Percentiles rank a stretch among this genome's conserved stretches.
These are phyloP conservation scores for Eupithecia centaureata DNA, from an alignment of 2,888 invertebrate species.

Conservation along the genomic window DNA sequence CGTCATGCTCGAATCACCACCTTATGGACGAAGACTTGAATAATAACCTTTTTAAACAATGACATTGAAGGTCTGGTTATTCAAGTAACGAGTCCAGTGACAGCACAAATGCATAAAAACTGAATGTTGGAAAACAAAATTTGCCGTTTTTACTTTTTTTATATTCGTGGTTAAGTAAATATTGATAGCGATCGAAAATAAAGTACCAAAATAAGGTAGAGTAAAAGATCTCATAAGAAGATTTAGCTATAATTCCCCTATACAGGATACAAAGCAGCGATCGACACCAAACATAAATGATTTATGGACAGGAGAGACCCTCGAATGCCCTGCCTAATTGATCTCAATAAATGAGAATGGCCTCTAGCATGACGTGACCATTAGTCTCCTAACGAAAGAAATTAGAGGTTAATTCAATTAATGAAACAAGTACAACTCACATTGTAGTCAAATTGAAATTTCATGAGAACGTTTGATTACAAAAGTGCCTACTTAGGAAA, in stretches of 20 bases:
- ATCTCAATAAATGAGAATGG: slow-evolving; percentile 73
- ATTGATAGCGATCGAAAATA: background rate
- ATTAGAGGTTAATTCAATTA: slow-evolving; percentile 77
- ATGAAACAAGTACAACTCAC: slow-evolving; percentile 51
- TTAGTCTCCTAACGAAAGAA: slow-evolving; percentile 66
- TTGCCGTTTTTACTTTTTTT: too few relatives aligned
- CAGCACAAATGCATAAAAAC: background rate
- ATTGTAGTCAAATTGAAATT: slow-evolving; percentile 49
- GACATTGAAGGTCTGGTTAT: slow-evolving; percentile 18
- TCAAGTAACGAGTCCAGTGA: slow-evolving; percentile 2
- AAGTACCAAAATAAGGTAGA: background rate
- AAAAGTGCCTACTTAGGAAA: background rate
- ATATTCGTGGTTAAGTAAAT: background rate
- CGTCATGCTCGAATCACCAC: slow-evolving; percentile 50
- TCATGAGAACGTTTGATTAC: too few relatives aligned
- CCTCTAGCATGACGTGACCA: slow-evolving; percentile 65
- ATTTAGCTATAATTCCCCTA: slow-evolving; percentile 14
- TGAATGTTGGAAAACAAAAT: background rate
- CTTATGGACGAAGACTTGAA: slow-evolving; percentile 44
- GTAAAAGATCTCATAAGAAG: slow-evolving; percentile 1
- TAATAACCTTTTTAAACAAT: slow-evolving; percentile 41
- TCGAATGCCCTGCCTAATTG: slow-evolving; percentile 61
- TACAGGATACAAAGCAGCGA: slow-evolving; percentile 22
- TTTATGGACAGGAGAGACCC: slow-evolving; percentile 42
- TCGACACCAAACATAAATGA: slow-evolving; percentile 43